These are phyloP conservation scores for Saxidomus purpurata DNA, from an alignment of 1,140 invertebrate genomes.

Conservation along the genomic window DNA sequence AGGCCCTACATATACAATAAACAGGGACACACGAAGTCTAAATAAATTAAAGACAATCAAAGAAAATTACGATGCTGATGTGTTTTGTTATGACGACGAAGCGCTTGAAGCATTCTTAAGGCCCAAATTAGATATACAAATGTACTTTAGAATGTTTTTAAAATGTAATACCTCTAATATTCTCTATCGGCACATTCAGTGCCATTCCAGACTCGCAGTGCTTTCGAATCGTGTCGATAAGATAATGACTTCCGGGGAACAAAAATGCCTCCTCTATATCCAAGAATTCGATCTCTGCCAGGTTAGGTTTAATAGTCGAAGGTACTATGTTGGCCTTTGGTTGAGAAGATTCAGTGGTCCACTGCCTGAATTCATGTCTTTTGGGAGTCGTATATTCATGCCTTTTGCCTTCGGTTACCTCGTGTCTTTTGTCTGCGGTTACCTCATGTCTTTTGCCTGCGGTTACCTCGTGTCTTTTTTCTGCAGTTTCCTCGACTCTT, in stretches of 20 bases:
- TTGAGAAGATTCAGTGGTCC: background rate
- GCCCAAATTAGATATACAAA: no score
- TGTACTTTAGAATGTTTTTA: no score
- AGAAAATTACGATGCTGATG: no score
- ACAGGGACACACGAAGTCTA: no score
- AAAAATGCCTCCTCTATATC: background rate
- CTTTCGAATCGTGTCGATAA: background rate
- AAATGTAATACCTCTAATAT: constrained; percentile 12
- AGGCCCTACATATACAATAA: no score
- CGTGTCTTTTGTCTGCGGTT: background rate
- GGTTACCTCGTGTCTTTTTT: background rate
- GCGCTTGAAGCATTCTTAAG: no score
- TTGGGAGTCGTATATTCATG: background rate
- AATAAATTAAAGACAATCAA: no score
- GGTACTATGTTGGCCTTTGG: background rate
- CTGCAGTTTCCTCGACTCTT: background rate
- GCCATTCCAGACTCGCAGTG: background rate
- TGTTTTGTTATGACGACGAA: no score
- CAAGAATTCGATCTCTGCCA: background rate
- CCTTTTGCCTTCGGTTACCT: background rate
- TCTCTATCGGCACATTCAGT: background rate
- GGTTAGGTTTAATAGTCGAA: background rate
- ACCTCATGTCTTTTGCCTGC: background rate
- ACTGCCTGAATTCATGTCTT: background rate
- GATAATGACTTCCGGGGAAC: constrained; percentile 32